These are phyloP conservation scores for Cheilosia soror DNA, from an alignment of 2,888 invertebrate genomes.

Conservation along the genomic window DNA sequence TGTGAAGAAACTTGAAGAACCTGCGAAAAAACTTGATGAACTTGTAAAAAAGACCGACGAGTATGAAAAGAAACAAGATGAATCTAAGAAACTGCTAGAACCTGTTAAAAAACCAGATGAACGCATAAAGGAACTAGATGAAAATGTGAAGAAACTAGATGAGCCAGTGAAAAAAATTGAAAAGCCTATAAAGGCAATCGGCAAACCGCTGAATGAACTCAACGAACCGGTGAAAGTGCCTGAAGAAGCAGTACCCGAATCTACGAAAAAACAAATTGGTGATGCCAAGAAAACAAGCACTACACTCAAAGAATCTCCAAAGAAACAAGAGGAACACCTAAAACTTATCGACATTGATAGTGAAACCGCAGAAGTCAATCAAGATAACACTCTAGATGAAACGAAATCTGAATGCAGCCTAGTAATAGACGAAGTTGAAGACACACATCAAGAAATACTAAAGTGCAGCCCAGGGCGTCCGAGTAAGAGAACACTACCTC, in stretches of 20 bases:
- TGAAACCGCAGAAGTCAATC: conserved; percentile 72
- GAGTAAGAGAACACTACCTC: not conserved
- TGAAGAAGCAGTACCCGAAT: not conserved
- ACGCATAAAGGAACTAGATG: not conserved
- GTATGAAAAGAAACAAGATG: not conserved
- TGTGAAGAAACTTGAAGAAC: conserved; percentile 1
- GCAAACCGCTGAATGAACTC: not conserved
- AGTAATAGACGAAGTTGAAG: conserved; percentile 9
- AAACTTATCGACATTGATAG: conserved; percentile 54
- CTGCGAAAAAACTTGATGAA: conserved; percentile 13
- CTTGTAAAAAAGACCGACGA: not conserved
- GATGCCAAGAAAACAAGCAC: not conserved
- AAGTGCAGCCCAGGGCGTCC: not conserved
- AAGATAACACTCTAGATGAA: not conserved
- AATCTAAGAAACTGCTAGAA: not conserved
- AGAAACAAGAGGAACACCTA: conserved; percentile 35
- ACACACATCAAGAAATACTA: not conserved
- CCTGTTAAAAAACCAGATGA: too few species aligned
- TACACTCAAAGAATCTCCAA: not conserved
- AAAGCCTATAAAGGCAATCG: not conserved
- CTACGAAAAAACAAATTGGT: not conserved
- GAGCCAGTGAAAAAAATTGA: conserved; percentile 1
- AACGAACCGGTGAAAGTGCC: not conserved
- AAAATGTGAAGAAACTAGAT: not conserved
- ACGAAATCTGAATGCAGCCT: conserved; percentile 2